Evolutionary conservation across 2,888 invertebrate genomes (phyloP), one percentile per base, ranked within the genome.

Genomic region (Sminthurinus aureus): DNA sequence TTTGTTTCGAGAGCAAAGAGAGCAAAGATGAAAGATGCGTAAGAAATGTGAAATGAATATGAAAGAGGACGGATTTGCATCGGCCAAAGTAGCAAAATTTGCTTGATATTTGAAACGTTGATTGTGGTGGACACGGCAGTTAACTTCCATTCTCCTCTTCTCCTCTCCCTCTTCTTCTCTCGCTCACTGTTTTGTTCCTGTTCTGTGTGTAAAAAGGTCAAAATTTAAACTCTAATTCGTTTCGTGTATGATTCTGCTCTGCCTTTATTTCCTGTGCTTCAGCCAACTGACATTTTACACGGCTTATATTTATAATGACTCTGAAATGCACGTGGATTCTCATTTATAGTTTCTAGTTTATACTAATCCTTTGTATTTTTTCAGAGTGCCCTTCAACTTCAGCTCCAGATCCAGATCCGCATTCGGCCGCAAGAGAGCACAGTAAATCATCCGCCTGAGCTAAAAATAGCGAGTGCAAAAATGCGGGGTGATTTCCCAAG

Each of bases 181-280:
- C 67, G 52, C 2, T 51, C 38, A 38, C 4, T 79, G 79, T 50
- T 13, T 26, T 76, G 38, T 51, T 38, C 18, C 18, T 76, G 38
- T 51, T 38, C 18, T 50, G 66, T 38, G n/a, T 50, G 66, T 69
- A 82, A 76, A 82, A 82, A 77, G 82, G 82, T 82, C 82, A 82
- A 82, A 76, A 76, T 82, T 76, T 76, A 82, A 77, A 82, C 69
- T 75, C 77, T 76, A 82, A 82, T 82, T 82, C 77, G 76, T 66
- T 51, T 52, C 76, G 3, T 82, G 13, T n/a, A 9, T 20, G 38
- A 38, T 38, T 38, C 3, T 1, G 38, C 38, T 38, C 3, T 38
- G 38, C 38, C 6, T 38, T 38, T 38, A 18, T 11, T n/a, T 50
- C 71, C 52, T 69, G 74, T 81, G 81, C 81, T 81, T 81, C 26